These are phyloP conservation scores for Lepidochitona cinerea DNA, from an alignment of 2,888 invertebrate genomes.

Conservation along the genomic window DNA sequence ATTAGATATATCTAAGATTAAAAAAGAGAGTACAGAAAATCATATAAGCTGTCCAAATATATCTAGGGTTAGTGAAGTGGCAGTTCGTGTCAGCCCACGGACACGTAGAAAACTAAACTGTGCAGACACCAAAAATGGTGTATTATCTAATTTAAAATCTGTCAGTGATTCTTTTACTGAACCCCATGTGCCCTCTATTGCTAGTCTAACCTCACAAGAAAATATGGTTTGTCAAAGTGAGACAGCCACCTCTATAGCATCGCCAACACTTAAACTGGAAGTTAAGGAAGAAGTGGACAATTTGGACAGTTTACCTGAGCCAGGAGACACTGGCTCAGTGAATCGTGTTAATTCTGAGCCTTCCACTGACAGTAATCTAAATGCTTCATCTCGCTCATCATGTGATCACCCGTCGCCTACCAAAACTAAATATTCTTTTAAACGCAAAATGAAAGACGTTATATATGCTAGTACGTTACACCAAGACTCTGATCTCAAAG, in stretches of 20 bases:
- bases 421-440: neutral
- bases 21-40: neutral
- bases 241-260: neutral
- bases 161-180: neutral
- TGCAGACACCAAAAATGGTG: no score
- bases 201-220: neutral
- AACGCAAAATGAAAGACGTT: neutral
- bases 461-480: neutral
- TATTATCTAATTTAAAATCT: no score
- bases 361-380: neutral
- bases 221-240: neutral
- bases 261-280: neutral
- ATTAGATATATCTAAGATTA: neutral
- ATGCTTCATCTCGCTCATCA: neutral
- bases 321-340: neutral
- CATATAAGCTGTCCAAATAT: neutral
- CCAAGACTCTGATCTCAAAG: conserved; percentile 24
- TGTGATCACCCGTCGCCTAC: neutral
- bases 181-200: neutral
- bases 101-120: neutral
- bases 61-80: neutral
- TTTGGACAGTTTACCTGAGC: neutral
- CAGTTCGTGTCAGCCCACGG: neutral
- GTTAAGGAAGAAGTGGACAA: neutral
- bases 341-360: neutral